These are phyloP conservation scores for Myiotriccus ornatus DNA, from an alignment of 2,797 vertebrate species.

Conservation along the genomic window DNA sequence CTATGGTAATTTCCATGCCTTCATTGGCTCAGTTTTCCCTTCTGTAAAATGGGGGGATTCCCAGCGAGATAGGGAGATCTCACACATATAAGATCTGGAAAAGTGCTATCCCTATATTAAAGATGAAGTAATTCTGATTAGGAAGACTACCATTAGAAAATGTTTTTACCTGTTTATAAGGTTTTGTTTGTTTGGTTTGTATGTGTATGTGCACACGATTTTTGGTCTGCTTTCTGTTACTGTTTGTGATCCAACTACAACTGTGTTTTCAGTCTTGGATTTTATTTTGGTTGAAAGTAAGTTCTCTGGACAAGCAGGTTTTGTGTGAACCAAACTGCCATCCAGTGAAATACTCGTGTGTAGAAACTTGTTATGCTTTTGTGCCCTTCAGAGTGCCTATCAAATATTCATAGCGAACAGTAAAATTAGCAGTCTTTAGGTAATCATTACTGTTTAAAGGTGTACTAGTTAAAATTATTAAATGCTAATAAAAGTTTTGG, in stretches of 20 bases:
- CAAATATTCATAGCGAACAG: not conserved
- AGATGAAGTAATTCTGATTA: not conserved
- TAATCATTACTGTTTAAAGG: not conserved
- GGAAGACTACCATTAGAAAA: not conserved
- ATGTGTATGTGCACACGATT: fast-evolving
- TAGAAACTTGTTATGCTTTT: not conserved
- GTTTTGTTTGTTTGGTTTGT: not conserved
- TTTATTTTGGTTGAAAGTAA: not conserved
- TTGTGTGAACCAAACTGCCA: not conserved
- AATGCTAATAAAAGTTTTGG: not conserved
- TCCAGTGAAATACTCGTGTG: not conserved
- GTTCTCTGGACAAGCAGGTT: not conserved
- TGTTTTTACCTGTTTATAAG: not conserved
- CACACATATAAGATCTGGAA: fast-evolving
- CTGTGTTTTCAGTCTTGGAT: not conserved
- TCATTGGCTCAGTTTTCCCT: not conserved
- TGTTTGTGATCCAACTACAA: not conserved
- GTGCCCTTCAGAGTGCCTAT: not conserved
- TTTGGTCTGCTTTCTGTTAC: not conserved
- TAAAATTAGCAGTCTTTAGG: not conserved
- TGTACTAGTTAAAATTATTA: not conserved
- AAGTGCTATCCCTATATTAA: not conserved
- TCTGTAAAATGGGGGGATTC: not conserved
- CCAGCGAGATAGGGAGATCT: fast-evolving
- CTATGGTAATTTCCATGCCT: not conserved